Conservation (phyloP, 2,888 invertebrate genomes). For the Pseudolycoriella hygida region DNA sequence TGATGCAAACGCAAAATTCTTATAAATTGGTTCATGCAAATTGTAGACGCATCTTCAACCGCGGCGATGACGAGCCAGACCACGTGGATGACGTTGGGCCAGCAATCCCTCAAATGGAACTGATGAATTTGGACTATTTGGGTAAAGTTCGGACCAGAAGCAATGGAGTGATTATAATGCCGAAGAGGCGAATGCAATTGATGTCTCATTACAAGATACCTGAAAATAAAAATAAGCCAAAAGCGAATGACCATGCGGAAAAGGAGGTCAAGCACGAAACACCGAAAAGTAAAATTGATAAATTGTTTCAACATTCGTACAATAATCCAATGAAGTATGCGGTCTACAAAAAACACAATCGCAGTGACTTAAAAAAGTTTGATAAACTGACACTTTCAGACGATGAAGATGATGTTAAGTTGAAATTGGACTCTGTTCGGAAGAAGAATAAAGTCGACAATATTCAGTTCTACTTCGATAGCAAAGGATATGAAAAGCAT, state of each 20-base stretch:
- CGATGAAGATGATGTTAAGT: constrained; percentile 4
- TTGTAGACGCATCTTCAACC: no score
- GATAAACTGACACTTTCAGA: neutral
- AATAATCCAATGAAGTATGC: constrained; percentile 9
- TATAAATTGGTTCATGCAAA: no score
- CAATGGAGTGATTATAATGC: no score
- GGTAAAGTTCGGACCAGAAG: constrained; percentile 10
- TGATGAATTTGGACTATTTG: constrained; percentile 27
- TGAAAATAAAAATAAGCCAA: no score
- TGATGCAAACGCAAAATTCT: no score
- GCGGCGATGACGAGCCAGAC: constrained; percentile 15
- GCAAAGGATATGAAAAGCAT: constrained; percentile 11
- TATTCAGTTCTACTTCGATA: constrained; percentile 12
- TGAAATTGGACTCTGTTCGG: constrained; percentile 6
- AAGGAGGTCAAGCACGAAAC: neutral
- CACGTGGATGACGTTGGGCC: constrained; percentile 3
- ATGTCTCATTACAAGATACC: no score
- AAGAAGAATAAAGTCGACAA: constrained; percentile 9
- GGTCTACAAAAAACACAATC: constrained; percentile 12
- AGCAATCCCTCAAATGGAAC: constrained; percentile 25
- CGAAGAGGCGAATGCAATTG: no score
- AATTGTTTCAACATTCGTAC: neutral
- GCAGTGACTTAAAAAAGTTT: neutral
- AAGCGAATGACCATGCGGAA: no score
- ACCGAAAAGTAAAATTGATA: neutral